These are phyloP conservation scores for Dasyurus viverrinus DNA, from an alignment of 2,113 vertebrate species.

Conservation along the genomic window DNA sequence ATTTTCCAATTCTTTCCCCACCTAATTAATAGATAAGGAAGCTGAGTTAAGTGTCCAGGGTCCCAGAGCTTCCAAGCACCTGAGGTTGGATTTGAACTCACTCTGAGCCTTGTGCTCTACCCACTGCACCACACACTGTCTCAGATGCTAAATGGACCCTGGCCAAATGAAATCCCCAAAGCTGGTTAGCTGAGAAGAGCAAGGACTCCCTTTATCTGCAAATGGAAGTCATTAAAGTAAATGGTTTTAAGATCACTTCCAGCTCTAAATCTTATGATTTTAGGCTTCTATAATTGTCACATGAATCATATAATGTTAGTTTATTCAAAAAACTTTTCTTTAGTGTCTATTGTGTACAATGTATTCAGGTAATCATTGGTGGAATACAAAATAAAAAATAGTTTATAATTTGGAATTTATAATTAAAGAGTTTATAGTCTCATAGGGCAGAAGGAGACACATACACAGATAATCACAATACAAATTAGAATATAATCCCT, in stretches of 20 bases:
- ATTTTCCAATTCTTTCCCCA: not conserved
- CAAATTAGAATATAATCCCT: not conserved
- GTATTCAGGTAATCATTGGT: not conserved
- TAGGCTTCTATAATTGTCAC: not conserved
- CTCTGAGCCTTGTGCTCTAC: too few species aligned
- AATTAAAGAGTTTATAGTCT: not conserved
- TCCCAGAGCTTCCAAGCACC: too few species aligned
- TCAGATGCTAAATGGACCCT: not conserved
- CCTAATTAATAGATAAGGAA: not conserved
- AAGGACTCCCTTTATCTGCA: not conserved
- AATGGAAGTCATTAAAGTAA: not conserved
- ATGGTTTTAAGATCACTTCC: not conserved
- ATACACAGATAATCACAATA: not conserved
- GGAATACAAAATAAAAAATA: not conserved
- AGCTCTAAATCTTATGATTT: not conserved
- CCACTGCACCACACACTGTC: not conserved
- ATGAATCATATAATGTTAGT: not conserved
- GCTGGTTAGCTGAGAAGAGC: not conserved
- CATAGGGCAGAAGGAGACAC: not conserved
- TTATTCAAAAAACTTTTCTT: not conserved
- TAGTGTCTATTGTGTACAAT: not conserved
- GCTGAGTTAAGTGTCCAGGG: not conserved
- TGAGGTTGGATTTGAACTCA: not conserved
- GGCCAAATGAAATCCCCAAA: not conserved
- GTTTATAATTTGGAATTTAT: not conserved